Evolutionary conservation across 2,888 invertebrate species (phyloP), one percentile per base, ranked within the genome.

Genomic region (Oligia strigilis): DNA sequence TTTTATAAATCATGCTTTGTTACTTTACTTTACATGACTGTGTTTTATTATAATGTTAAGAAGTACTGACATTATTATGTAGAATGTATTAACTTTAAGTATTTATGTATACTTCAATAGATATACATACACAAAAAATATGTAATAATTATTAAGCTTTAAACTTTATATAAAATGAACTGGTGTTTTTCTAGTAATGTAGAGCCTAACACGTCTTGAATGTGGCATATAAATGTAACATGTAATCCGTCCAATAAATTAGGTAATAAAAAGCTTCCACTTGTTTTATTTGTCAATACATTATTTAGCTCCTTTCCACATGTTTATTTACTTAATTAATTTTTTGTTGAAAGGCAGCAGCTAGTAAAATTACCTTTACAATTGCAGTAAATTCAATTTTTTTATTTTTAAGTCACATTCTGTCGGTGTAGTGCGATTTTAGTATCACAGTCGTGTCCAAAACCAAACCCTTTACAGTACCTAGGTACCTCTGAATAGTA

Each of bases 241-340:
- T 83, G 46, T 83, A 81, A 74, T 84, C 83, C 83, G 83, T 84
- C 83, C 84, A 84, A 86, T 84, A 84, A 82, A 84, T 82, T 73
- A 83, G 52, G 8, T 76, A 29, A 29, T 73, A 14, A 58, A 36
- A 14, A 55, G 13, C 9, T 62, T 0, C 8, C 3, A 40, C 13
- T 73, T 43, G 65, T 85, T 85, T 77, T 69, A 85, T 73, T 76
- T 67, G 14, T 46, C 14, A 49, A 29, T 29, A 23, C 19, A 43
- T 36, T n/a, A 13, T 13, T 13, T 23, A 58, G 23, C 29, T 19
- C 40, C 19, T n/a, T 13, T 40, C 2, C 23, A 40, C 13, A 40
- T 4, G 17, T 71, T 13, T 40, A 36, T 52, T n/a, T n/a, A 17
- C 2, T 13, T 46, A 11, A 0, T 13, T 46, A 11, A 3, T 13